Conservation (phyloP, 2,888 invertebrate species). For the Phortica okadai region DNA sequence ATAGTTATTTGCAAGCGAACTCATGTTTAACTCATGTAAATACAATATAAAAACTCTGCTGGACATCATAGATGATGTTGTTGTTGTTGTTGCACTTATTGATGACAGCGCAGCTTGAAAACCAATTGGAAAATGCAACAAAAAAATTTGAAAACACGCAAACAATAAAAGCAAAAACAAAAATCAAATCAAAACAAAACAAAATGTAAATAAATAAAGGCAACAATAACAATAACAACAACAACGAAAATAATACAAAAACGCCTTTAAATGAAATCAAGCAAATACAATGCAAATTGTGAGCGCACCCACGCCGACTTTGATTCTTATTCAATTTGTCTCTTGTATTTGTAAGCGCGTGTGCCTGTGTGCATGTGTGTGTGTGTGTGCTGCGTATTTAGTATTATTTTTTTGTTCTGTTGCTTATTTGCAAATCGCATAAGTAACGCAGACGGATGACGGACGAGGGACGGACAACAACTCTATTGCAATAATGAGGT, state of each 20-base stretch:
- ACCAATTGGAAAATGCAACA: not conserved
- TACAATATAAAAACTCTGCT: too few relatives aligned
- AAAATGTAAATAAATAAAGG: not conserved
- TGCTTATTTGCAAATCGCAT: not conserved
- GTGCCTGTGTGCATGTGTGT: not conserved
- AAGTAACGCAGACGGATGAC: not conserved
- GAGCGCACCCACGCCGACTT: not conserved
- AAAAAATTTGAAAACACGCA: not conserved
- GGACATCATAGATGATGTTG: not conserved
- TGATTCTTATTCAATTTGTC: not conserved
- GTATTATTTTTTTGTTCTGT: not conserved
- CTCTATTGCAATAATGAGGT: constrained; percentile 1
- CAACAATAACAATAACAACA: not conserved
- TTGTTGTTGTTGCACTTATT: not conserved
- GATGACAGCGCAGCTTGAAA: not conserved
- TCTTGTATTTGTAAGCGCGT: not conserved
- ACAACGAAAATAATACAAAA: not conserved
- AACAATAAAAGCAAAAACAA: not conserved
- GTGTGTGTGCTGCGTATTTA: too few relatives aligned
- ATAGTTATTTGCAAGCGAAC: too few relatives aligned
- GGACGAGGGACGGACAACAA: not conserved
- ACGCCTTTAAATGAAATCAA: not conserved
- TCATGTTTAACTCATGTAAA: too few relatives aligned
- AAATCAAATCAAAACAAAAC: not conserved
- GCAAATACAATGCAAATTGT: not conserved